A percentile compares a stretch with the other conserved stretches of the same genome.
These are phyloP conservation scores for Oceanites oceanicus DNA, from an alignment of 2,113 vertebrate species.

Conservation along the genomic window DNA sequence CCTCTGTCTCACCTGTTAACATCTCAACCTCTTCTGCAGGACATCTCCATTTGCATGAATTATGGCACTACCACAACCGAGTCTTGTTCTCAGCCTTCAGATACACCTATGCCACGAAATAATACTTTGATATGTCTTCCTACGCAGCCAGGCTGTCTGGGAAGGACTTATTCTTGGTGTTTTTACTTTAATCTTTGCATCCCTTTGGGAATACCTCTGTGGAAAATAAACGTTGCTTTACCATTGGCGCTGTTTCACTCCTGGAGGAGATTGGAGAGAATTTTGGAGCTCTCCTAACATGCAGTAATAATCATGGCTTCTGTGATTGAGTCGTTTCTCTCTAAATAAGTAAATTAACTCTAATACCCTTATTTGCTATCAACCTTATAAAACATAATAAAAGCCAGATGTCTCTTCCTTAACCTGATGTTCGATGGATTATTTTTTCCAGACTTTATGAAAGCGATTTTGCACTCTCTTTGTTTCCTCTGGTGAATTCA, in stretches of 20 bases:
- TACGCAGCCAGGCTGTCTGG: neutral
- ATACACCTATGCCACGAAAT: neutral
- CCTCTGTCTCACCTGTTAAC: neutral
- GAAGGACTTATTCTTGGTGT: neutral
- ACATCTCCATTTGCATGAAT: neutral
- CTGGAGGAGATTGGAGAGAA: constrained; percentile 65
- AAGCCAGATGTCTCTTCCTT: constrained; percentile 87
- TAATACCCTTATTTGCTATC: constrained; percentile 93
- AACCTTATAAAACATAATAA: constrained; percentile 83
- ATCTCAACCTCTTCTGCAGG: neutral
- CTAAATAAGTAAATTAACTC: constrained; percentile 93
- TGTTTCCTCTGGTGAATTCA: neutral
- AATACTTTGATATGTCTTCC: neutral
- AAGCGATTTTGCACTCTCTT: constrained; percentile 6
- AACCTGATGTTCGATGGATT: constrained; percentile 44
- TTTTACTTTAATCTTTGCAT: neutral
- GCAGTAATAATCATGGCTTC: constrained; percentile 85
- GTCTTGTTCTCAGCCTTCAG: neutral
- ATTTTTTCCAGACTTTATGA: constrained; percentile 13
- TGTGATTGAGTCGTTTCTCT: constrained; percentile 84
- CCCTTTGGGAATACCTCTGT: neutral
- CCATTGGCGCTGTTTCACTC: neutral
- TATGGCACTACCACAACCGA: fast-evolving
- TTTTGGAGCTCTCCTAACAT: constrained; percentile 70
- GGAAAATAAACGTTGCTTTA: neutral